phyloP scores from a whole-genome alignment of 2,888 invertebrate species.

The Tanytarsus gracilentus region DNA sequence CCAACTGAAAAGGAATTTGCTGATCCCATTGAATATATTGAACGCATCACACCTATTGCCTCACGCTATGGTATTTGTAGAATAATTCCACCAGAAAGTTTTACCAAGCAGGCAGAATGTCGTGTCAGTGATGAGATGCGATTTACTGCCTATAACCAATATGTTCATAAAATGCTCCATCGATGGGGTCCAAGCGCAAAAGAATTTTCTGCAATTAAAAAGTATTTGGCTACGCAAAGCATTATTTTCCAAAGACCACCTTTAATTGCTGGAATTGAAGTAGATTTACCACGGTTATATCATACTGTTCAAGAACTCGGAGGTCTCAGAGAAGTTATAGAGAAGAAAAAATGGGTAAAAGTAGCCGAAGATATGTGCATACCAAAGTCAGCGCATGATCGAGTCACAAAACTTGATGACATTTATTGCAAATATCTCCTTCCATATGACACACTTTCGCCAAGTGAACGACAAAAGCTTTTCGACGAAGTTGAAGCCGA shows the following conservation, averaged over 20 bases:
- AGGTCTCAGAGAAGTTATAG: constrained; percentile 76
- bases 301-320: constrained; percentile 77
- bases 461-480: constrained; percentile 64
- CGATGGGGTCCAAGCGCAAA: constrained; percentile 84
- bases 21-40: constrained; percentile 79
- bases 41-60: constrained; percentile 64
- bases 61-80: constrained; percentile 78
- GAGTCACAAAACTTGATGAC: constrained; percentile 73
- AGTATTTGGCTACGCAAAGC: constrained; percentile 67
- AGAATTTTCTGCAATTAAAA: constrained; percentile 75
- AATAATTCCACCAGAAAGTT: constrained; percentile 72
- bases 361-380: constrained; percentile 85
- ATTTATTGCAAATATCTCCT: constrained; percentile 85
- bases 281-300: constrained; percentile 78
- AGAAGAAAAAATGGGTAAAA: constrained; percentile 78
- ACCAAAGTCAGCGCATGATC: constrained; percentile 66
- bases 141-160: constrained; percentile 83
- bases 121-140: constrained; percentile 74
- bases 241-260: constrained; percentile 67
- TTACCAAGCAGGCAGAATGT: constrained; percentile 72
- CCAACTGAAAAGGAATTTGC: constrained; percentile 76
- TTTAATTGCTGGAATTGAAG: constrained; percentile 82
- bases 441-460: constrained; percentile 76
- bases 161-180: constrained; percentile 75
- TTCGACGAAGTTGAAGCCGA: constrained; percentile 63